Evolutionary conservation across 2,797 vertebrate species (phyloP), one percentile per base, ranked within the genome.

Genomic region (Bradypodion pumilum): DNA sequence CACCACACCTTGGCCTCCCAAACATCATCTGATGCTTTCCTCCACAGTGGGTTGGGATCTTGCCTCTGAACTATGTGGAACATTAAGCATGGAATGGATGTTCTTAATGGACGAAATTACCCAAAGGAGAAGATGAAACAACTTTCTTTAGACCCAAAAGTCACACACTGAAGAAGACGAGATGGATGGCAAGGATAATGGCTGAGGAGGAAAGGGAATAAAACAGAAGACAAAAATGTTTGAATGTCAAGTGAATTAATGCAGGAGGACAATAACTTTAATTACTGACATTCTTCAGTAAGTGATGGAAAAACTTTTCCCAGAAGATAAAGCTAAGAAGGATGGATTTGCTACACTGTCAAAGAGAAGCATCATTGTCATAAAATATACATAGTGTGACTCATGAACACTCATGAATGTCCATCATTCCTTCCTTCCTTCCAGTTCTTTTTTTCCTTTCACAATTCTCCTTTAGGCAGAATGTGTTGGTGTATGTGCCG

Each of bases 331-430:
- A 86, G 74, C 32, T 78, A 52, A 92, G 42, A 90, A 89, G 15
- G 21, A 74, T 82, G 63, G 56, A 80, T 69, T 88, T 23, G 83
- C 87, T 92, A 46, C 4, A 62, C 10, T 72, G 5, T 46, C 4
- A 0, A 82, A 69, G 29, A 27, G 84, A 91, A 92, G 90, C 75
- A 81, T 1, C 84, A 86, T 90, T 69, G 70, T 10, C 29, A 84
- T 68, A 84, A 91, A 90, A 82, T 86, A 59, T 40, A 83, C 46
- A 35, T 72, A 25, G 7, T 4, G 77, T 5, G 2, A 15, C 2
- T 82, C 23, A 87, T 78, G 44, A 92, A 72, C 1, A 90, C 90
- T 80, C 3, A 82, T 19, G 3, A 37, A 44, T 84, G 3, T 8
- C n/a, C n/a, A n/a, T n/a, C n/a, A n/a, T n/a, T n/a, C n/a, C n/a